Percentiles rank a stretch among this genome's conserved stretches.
phyloP scores from a whole-genome alignment of 2,797 vertebrate species.

The Chelidonichthys spinosus region DNA sequence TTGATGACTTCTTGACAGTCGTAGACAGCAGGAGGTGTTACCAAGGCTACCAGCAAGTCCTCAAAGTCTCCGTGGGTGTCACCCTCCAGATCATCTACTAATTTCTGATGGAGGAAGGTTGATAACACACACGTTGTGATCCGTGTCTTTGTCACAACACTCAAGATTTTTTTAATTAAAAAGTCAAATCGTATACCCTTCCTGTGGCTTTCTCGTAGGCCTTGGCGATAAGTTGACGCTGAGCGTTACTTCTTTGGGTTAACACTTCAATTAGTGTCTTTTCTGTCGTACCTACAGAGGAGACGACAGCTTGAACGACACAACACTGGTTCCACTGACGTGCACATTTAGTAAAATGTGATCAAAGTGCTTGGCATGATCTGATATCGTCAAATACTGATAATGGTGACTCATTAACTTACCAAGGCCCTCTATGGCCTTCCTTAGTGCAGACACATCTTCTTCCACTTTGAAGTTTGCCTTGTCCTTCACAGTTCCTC shows the following conservation, averaged over 20 bases:
- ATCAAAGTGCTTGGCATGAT: conserved; percentile 4
- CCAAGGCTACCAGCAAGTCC: conserved; percentile 84
- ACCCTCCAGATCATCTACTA: conserved; percentile 86
- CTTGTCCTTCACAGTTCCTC: conserved; percentile 86
- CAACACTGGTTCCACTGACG: not conserved
- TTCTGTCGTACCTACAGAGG: conserved; percentile 85
- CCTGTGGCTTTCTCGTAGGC: conserved; percentile 83
- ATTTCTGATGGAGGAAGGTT: conserved; percentile 58
- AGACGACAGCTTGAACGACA: not conserved
- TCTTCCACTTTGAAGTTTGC: conserved; percentile 83
- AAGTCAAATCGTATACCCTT: conserved; percentile 71
- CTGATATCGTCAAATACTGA: not conserved
- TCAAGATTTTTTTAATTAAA: not conserved
- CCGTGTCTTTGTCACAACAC: not conserved
- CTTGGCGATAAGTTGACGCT: conserved; percentile 85
- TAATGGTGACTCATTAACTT: conserved; percentile 30
- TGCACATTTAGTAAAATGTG: not conserved
- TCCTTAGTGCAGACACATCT: conserved; percentile 85
- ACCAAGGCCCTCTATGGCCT: conserved; percentile 90
- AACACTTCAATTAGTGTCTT: conserved; percentile 85
- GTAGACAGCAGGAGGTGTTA: conserved; percentile 81
- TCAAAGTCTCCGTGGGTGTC: conserved; percentile 90
- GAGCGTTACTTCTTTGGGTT: conserved; percentile 85
- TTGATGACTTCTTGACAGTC: conserved; percentile 87
- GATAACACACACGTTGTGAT: not conserved